Evolutionary conservation across 2,888 invertebrate genomes (phyloP).

Genomic region (Amblyjoppa fuscipennis): DNA sequence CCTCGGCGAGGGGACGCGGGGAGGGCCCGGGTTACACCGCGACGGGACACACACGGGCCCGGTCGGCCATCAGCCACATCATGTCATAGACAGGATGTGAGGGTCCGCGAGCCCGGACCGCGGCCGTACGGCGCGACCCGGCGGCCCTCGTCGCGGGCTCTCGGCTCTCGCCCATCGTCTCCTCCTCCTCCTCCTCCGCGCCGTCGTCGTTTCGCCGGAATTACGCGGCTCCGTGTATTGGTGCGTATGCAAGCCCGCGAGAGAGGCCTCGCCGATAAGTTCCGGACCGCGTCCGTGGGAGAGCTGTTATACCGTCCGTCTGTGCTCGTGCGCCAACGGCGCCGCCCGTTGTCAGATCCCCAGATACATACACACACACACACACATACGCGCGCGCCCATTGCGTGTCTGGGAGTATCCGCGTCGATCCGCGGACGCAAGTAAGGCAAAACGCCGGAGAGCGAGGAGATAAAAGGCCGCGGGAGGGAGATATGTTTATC

Average conservation of each 20-base stretch:
- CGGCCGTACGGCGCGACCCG: constrained; percentile 59
- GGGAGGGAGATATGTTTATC: constrained; percentile 45
- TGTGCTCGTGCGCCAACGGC: constrained; percentile 43
- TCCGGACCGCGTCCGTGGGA: constrained; percentile 65
- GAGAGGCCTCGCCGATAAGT: constrained; percentile 60
- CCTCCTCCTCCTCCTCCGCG: constrained; percentile 40
- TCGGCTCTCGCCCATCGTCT: constrained; percentile 45
- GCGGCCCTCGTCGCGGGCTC: constrained; percentile 43
- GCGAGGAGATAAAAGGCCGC: background rate
- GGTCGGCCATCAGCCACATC: constrained; percentile 81
- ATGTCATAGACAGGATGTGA: constrained; percentile 84
- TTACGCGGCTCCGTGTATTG: constrained; percentile 67
- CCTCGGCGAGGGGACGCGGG: constrained; percentile 36
- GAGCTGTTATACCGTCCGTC: constrained; percentile 34
- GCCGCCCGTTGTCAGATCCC: constrained; percentile 36
- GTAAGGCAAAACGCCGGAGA: constrained; percentile 1
- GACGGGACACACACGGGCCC: constrained; percentile 65
- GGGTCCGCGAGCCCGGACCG: constrained; percentile 82
- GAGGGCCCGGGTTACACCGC: constrained; percentile 62
- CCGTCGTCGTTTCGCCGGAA: constrained; percentile 70
- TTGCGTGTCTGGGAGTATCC: background rate
- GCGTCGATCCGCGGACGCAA: constrained; percentile 13
- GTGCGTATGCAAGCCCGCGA: constrained; percentile 50
- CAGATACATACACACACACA: background rate
- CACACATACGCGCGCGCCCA: background rate